Evolutionary conservation across 2,113 vertebrate species (phyloP).

Genomic region (Scomber japonicus): DNA sequence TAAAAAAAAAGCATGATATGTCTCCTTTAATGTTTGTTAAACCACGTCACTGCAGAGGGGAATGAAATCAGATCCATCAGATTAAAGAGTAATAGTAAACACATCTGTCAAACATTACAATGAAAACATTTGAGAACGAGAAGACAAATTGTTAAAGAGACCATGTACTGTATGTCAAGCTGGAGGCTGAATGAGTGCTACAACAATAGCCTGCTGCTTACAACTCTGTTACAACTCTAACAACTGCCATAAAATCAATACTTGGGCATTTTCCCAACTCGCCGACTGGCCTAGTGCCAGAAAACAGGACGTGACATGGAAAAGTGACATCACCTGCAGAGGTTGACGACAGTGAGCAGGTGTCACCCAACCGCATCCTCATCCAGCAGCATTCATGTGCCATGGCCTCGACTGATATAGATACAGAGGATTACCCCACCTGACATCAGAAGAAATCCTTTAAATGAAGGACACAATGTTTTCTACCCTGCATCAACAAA

Average conservation of each 20-base stretch:
- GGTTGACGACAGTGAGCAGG: conserved; percentile 4
- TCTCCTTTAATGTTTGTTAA: neutral
- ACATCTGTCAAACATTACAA: neutral
- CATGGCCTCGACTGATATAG: conserved; percentile 5
- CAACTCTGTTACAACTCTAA: conserved; percentile 53
- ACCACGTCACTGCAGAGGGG: conserved; percentile 1
- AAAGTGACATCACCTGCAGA: conserved; percentile 19
- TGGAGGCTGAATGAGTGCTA: conserved; percentile 36
- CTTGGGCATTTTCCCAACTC: conserved; percentile 39
- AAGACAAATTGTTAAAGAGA: conserved; percentile 13
- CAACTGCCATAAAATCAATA: conserved; percentile 68
- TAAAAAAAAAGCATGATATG: no score
- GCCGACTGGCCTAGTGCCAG: conserved; percentile 4
- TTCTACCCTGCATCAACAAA: neutral
- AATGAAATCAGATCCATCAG: neutral
- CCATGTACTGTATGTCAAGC: conserved; percentile 19
- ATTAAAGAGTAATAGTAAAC: conserved; percentile 5
- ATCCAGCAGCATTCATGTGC: conserved; percentile 1
- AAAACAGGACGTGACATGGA: conserved; percentile 18
- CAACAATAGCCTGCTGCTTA: conserved; percentile 35
- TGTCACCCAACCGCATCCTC: neutral
- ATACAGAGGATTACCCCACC: neutral
- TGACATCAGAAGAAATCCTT: neutral
- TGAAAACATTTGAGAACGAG: conserved; percentile 7
- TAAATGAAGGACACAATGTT: neutral